Base-by-base conservation (phyloP, 2,888 invertebrate species). In the Embidobia sp. region DNA sequence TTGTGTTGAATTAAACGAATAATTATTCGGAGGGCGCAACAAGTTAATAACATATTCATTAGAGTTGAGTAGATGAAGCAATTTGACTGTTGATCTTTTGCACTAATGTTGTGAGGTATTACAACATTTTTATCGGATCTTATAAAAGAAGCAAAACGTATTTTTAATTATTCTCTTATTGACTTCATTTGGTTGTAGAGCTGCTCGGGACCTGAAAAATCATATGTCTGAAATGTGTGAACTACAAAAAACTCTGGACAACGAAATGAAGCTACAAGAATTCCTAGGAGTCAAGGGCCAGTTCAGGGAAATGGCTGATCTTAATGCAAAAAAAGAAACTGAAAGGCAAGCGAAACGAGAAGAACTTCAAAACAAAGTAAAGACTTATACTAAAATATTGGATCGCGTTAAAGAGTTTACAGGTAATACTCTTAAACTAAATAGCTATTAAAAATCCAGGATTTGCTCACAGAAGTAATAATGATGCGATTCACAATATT, bases 251-350 rank as follows among this genome's bases (percentile, higher is more conserved):
- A 94, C 95, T 72, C 90, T 97, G 29, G 97, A 97, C 86, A 95
- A 97, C 87, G 96, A 97, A 86, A 91, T 94, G 82, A 95, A 95
- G 82, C 90, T 97, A 22, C 94, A 96, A 83, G 94, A 95, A 84
- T 97, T 97, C 88, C 92, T 97, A 59, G 94, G 94, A 3, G 93
- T 95, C 0, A 97, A 97, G 88, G 95, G 95, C 0, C 96, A 96
- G 77, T 94, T 94, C 80, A 90, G 96, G 1, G 91, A 94, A 31
- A 94, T 95, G 83, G 93, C 93, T 0, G 95, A 95, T 77, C 90
- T 95, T 7, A 94, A 95, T 82, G 93, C 93, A 57, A 94, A 94
- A 80, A 95, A 94, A 10, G 92, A 93, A 53, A 93, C 93, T 80
- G 95, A 94, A 85, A 93, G 93, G 67, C 91, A 93, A 64, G 92